Base-by-base conservation (phyloP, 2,888 invertebrate species). In the Synergus japonicus region DNA sequence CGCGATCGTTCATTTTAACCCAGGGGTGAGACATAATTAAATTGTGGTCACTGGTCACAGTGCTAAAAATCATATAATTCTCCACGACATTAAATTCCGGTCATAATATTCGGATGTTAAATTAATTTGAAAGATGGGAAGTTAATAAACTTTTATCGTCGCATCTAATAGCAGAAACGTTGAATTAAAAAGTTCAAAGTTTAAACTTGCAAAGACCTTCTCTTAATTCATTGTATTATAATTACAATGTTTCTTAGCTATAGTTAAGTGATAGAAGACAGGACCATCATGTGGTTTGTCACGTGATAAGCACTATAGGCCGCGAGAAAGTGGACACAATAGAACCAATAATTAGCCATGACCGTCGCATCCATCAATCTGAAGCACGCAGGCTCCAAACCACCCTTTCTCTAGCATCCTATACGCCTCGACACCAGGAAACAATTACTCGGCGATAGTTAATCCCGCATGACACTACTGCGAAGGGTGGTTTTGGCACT, bases 291-390 rank as follows among this genome's bases (percentile, higher is more conserved):
- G 81, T 81, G 84, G 83, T 87, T 88, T 85, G 86, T 87, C 86
- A 85, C 82, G 79, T 79, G 67, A 81, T 83, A 79, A 79, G 79
- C 78, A 79, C 78, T 73, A 37, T 37, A 77, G 79, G 80, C 82
- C 84, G 85, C 84, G 85, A 87, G 88, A 85, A 88, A 87, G 86
- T 86, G 84, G 84, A 83, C 87, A 87, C 87, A 88, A 89, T 87
- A 85, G 87, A 85, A 86, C 81, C 87, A 85, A 90, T 90, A 89
- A 89, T 90, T 88, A 88, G 84, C 84, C 83, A 76, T 79, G 81
- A 84, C 85, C 85, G 78, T 83, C 84, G 80, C 86, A 89, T 90
- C 88, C 86, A 90, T 90, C 90, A 90, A 89, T 87, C 87, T 81
- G 79, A 65, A 83, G 79, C 84, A 77, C 67, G 76, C 77, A 78